phyloP scores from a whole-genome alignment of 2,113 vertebrate genomes.

The Sinocyclocheilus rhinocerous region DNA sequence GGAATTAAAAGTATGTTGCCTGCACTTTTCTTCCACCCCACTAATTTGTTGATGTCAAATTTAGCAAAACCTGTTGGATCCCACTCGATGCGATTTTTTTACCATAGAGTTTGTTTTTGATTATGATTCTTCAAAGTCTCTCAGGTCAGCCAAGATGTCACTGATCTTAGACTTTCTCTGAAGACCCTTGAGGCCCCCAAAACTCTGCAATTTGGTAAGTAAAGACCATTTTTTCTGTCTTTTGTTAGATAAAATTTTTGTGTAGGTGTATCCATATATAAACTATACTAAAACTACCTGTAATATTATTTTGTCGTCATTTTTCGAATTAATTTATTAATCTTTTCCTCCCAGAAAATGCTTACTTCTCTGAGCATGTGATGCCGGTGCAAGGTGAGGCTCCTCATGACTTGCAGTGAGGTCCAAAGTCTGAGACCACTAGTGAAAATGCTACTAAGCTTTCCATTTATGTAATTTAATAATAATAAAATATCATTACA shows the following conservation, averaged over 20 bases:
- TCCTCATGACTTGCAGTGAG: neutral
- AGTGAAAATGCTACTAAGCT: too few relatives aligned
- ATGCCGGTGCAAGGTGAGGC: slow-evolving; percentile 40
- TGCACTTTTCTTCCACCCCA: neutral
- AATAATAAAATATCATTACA: neutral
- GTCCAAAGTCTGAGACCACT: neutral
- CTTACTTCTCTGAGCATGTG: neutral
- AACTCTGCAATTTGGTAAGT: slow-evolving; percentile 25
- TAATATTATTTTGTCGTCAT: neutral
- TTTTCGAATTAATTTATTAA: neutral
- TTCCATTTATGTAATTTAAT: neutral
- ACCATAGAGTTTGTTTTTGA: neutral
- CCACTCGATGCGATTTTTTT: neutral
- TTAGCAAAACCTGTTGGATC: neutral
- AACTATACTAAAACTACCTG: neutral
- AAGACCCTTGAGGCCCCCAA: neutral
- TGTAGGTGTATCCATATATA: neutral
- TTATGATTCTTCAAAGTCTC: slow-evolving; percentile 46
- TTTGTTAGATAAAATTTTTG: neutral
- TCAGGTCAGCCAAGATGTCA: slow-evolving; percentile 51
- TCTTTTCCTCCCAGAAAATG: neutral
- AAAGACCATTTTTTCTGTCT: neutral
- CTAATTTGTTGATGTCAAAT: neutral
- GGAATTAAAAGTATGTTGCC: slow-evolving; percentile 58
- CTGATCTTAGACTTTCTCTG: slow-evolving; percentile 45